These are phyloP conservation scores for Drosophila lacertosa DNA, from an alignment of 1,140 invertebrate species.

Conservation along the genomic window DNA sequence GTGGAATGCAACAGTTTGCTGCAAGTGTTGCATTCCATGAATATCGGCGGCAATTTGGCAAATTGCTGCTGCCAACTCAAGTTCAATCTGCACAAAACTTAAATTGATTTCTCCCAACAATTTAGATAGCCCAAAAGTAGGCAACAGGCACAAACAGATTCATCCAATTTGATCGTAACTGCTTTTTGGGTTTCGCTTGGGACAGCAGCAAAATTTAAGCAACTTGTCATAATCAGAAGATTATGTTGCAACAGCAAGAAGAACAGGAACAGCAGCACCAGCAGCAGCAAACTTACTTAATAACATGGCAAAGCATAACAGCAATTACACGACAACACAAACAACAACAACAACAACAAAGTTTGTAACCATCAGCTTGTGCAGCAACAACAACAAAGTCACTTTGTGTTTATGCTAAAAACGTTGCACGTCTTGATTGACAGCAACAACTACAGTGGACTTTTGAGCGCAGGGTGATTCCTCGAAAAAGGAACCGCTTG, in stretches of 20 bases:
- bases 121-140: slow-evolving; percentile 37
- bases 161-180: slow-evolving; percentile 50
- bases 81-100: slow-evolving; percentile 45
- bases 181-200: slow-evolving; percentile 63
- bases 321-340: slow-evolving; percentile 67
- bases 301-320: slow-evolving; percentile 74
- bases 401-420: slow-evolving; percentile 64
- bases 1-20: slow-evolving; percentile 59
- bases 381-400: slow-evolving; percentile 55
- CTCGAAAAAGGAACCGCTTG: slow-evolving; percentile 17
- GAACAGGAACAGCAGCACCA: slow-evolving; percentile 9
- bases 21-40: slow-evolving; percentile 29
- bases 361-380: slow-evolving; percentile 60
- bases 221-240: slow-evolving; percentile 72
- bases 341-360: slow-evolving; percentile 56
- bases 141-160: slow-evolving; percentile 2
- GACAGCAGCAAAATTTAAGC: slow-evolving; percentile 42
- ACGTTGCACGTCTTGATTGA: slow-evolving; percentile 72
- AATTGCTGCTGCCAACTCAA: slow-evolving; percentile 32
- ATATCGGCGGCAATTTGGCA: slow-evolving; percentile 39
- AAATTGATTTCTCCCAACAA: slow-evolving; percentile 65
- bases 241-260: slow-evolving; percentile 65
- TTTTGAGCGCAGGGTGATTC: slow-evolving; percentile 13
- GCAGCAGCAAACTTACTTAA: slow-evolving; percentile 66
- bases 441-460: slow-evolving; percentile 42